Conservation (phyloP, 2,797 vertebrate species). For the Ctenopoma kingsleyae region DNA sequence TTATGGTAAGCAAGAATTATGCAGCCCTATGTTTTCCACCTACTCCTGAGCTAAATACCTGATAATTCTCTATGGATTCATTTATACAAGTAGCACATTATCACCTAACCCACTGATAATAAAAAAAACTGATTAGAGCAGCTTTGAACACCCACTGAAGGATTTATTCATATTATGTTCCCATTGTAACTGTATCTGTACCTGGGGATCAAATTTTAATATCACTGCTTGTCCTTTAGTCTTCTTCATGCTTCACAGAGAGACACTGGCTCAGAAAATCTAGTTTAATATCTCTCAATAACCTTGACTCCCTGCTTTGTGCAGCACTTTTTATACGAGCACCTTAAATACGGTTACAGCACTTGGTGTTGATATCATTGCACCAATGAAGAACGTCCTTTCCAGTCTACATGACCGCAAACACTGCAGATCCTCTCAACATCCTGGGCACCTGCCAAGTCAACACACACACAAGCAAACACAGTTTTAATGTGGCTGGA, state of each 20-base stretch:
- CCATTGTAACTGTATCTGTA: conserved; percentile 2
- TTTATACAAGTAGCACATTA: not conserved
- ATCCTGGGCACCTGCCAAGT: conserved; percentile 62
- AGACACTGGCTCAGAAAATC: not conserved
- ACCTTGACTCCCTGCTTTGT: not conserved
- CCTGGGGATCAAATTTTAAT: not conserved
- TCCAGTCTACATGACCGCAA: conserved; percentile 53
- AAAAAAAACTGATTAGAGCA: conserved; percentile 1
- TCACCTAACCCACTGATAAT: not conserved
- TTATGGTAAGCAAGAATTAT: not conserved
- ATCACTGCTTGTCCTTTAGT: conserved; percentile 13
- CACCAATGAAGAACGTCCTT: conserved; percentile 52
- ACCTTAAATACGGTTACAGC: conserved; percentile 19
- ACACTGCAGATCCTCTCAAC: conserved; percentile 61
- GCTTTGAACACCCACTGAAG: conserved; percentile 4
- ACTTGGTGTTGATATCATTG: conserved; percentile 26
- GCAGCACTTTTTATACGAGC: conserved; percentile 13
- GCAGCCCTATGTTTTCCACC: too few species aligned
- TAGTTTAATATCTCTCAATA: conserved; percentile 14
- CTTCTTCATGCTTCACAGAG: not conserved
- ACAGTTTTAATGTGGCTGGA: conserved; percentile 44
- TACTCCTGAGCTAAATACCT: too few species aligned
- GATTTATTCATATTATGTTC: not conserved
- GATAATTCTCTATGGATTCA: not conserved
- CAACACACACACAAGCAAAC: conserved; percentile 5